Percentiles rank a stretch among this genome's conserved stretches.
phyloP scores from a whole-genome alignment of 2,888 invertebrate genomes.

The Drosophila pullipes region DNA sequence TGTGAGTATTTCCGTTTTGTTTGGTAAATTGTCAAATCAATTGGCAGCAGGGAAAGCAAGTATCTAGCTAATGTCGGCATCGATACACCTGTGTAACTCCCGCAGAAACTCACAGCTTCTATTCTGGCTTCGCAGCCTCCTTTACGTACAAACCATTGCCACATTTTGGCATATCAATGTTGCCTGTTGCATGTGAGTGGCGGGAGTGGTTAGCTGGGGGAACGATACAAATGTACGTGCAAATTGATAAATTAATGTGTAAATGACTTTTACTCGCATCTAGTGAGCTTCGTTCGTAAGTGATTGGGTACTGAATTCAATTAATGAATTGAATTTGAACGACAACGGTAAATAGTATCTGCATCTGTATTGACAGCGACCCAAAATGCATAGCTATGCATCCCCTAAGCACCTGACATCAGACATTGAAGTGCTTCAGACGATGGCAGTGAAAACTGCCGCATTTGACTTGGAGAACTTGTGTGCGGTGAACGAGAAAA shows the following conservation, averaged over 20 bases:
- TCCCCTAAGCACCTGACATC: slow-evolving; percentile 10
- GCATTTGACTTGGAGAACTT: slow-evolving; percentile 1
- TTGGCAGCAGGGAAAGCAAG: slow-evolving; percentile 45
- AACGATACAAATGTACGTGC: slow-evolving; percentile 4
- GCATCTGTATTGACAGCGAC: slow-evolving; percentile 36
- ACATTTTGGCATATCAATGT: slow-evolving; percentile 42
- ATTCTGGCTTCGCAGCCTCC: background rate
- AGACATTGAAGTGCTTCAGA: background rate
- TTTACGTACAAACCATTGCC: slow-evolving; percentile 14
- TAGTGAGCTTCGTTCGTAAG: slow-evolving; percentile 15
- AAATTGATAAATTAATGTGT: slow-evolving; percentile 36
- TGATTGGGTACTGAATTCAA: slow-evolving; percentile 64
- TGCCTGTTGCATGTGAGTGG: slow-evolving; percentile 49
- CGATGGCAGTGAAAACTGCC: background rate
- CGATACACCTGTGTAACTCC: slow-evolving; percentile 22
- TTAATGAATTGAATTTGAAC: slow-evolving; percentile 58
- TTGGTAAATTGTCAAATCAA: slow-evolving; percentile 76
- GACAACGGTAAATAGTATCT: slow-evolving; percentile 45
- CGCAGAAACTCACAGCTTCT: background rate
- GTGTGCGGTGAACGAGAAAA: slow-evolving; percentile 3
- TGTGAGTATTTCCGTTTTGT: slow-evolving; percentile 49
- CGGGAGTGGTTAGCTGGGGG: background rate
- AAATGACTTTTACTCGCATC: slow-evolving; percentile 34
- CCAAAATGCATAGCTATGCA: slow-evolving; percentile 31
- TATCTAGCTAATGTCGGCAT: slow-evolving; percentile 35